A percentile compares a stretch with the other conserved stretches of the same genome.
These are phyloP conservation scores for Anodontia alba DNA, from an alignment of 2,888 invertebrate genomes.

Conservation along the genomic window DNA sequence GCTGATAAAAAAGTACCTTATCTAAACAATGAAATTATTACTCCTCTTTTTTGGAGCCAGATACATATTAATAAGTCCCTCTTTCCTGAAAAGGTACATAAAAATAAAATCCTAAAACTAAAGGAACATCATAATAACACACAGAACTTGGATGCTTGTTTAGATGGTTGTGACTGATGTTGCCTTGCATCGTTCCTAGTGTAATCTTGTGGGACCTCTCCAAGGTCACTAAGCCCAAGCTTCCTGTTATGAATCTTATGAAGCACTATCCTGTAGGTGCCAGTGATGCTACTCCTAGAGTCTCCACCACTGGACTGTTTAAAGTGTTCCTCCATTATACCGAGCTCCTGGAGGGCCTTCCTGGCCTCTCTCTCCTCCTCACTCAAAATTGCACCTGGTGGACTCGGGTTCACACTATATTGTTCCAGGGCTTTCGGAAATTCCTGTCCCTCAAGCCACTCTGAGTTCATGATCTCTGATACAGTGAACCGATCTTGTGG, in stretches of 20 bases:
- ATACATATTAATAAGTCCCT: no score
- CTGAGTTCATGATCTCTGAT: slow-evolving; percentile 85
- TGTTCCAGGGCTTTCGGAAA: slow-evolving; percentile 84
- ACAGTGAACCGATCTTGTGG: slow-evolving; percentile 84
- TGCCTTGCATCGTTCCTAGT: slow-evolving; percentile 17
- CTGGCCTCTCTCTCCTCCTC: slow-evolving; percentile 87
- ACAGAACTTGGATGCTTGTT: slow-evolving; percentile 67
- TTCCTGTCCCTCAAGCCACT: slow-evolving; percentile 87
- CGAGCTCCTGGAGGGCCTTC: slow-evolving; percentile 87
- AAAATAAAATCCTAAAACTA: not conserved
- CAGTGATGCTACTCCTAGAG: slow-evolving; percentile 89
- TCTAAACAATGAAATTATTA: no score
- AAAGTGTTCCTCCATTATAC: slow-evolving; percentile 88
- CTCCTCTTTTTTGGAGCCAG: no score
- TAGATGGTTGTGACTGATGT: slow-evolving; percentile 28
- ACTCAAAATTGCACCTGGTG: slow-evolving; percentile 60
- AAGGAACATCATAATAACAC: slow-evolving; percentile 59
- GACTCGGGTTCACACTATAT: slow-evolving; percentile 81
- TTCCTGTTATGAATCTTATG: slow-evolving; percentile 85
- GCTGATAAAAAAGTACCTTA: no score
- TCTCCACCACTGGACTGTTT: slow-evolving; percentile 87
- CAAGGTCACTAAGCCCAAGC: slow-evolving; percentile 64
- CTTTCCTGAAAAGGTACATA: no score
- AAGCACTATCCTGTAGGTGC: slow-evolving; percentile 90
- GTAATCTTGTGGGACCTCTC: slow-evolving; percentile 33